These are phyloP conservation scores for Koerneria pararmatus DNA, from an alignment of 2,888 invertebrate species.

Conservation along the genomic window DNA sequence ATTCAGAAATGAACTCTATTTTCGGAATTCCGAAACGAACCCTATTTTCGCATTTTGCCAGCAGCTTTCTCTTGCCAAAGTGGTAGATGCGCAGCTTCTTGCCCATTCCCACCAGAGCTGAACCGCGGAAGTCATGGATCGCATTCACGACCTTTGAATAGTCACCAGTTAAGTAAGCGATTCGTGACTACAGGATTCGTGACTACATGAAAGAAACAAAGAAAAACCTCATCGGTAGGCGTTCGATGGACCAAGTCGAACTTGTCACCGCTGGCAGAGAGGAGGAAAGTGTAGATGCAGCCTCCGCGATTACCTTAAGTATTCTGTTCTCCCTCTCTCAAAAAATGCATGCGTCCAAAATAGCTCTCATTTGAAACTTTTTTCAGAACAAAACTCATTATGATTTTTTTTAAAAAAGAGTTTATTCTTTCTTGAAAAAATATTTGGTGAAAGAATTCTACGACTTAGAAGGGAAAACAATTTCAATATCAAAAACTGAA, in stretches of 20 bases:
- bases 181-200: neutral
- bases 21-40: slow-evolving; percentile 61
- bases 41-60: slow-evolving; percentile 95
- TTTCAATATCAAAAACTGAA: too few species aligned
- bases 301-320: slow-evolving; percentile 50
- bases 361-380: too few species aligned
- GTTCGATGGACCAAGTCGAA: slow-evolving; percentile 91
- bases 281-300: slow-evolving; percentile 58
- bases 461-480: too few species aligned
- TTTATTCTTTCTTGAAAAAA: too few species aligned
- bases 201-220: neutral
- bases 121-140: slow-evolving; percentile 83
- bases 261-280: slow-evolving; percentile 70
- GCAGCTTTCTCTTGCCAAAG: slow-evolving; percentile 87
- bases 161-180: neutral
- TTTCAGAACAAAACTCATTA: too few species aligned
- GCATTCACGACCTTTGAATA: slow-evolving; percentile 66
- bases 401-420: too few species aligned
- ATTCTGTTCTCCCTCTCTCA: too few species aligned
- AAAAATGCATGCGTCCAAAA: too few species aligned
- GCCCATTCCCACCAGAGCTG: slow-evolving; percentile 86
- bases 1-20: too few species aligned
- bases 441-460: too few species aligned
- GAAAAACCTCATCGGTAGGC: slow-evolving; percentile 57
- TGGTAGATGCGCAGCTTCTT: slow-evolving; percentile 87